Conservation (phyloP, 2,888 invertebrate species). For the Coleophora flavipennella region DNA sequence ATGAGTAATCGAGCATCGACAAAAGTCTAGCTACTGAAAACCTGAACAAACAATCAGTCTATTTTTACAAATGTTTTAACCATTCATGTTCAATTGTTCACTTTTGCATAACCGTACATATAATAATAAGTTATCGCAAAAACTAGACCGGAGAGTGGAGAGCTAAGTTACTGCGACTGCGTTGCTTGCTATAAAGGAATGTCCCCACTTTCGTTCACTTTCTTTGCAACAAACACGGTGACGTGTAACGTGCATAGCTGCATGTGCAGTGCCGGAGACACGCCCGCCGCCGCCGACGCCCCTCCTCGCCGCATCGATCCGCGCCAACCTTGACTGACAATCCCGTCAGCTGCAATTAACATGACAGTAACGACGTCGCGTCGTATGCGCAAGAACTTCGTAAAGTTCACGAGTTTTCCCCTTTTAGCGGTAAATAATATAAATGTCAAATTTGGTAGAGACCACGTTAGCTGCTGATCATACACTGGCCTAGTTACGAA, state of each 20-base stretch:
- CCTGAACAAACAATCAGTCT: constrained; percentile 4
- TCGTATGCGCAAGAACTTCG: constrained; percentile 41
- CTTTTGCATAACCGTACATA: constrained; percentile 9
- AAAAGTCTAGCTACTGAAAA: constrained; percentile 5
- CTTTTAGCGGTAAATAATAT: too few relatives aligned
- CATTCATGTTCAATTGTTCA: too few relatives aligned
- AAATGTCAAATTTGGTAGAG: too few relatives aligned
- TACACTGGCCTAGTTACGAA: too few relatives aligned
- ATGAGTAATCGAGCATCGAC: too few relatives aligned
- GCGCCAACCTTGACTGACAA: constrained; percentile 59
- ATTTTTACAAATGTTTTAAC: too few relatives aligned
- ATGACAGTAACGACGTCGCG: constrained; percentile 44
- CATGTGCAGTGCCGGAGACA: constrained; percentile 32
- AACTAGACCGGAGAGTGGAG: constrained; percentile 28
- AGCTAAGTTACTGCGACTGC: background rate
- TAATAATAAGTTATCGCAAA: constrained; percentile 6
- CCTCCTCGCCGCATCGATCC: constrained; percentile 45
- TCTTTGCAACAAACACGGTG: constrained; percentile 35
- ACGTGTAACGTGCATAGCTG: constrained; percentile 35
- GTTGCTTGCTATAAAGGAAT: constrained; percentile 42
- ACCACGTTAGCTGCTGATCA: too few relatives aligned
- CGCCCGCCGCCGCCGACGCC: constrained; percentile 29
- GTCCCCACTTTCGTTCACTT: constrained; percentile 63
- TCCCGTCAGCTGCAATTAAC: constrained; percentile 52
- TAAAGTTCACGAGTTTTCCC: constrained; percentile 3